Evolutionary conservation across 2,888 invertebrate genomes (phyloP).

Genomic region (Ectobius pallidus): DNA sequence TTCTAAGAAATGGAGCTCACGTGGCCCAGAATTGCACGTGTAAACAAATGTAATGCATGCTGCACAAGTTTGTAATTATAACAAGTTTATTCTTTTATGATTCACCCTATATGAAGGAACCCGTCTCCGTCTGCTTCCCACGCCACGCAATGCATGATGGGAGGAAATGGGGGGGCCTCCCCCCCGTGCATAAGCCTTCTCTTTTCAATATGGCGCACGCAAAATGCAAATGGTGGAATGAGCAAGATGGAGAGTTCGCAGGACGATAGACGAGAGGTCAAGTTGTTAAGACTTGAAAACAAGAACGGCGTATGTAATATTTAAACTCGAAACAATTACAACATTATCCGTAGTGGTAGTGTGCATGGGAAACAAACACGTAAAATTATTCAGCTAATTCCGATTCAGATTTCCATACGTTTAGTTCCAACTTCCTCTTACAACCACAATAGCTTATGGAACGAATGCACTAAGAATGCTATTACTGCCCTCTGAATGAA

Average conservation of each 20-base stretch:
- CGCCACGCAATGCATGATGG: conserved; percentile 26
- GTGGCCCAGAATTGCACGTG: no score
- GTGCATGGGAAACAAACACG: no score
- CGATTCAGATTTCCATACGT: no score
- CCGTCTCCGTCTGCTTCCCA: conserved; percentile 5
- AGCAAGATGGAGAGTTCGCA: conserved; percentile 26
- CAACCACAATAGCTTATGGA: no score
- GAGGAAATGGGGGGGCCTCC: conserved; percentile 19
- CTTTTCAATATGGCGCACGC: conserved; percentile 36
- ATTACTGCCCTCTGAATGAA: no score
- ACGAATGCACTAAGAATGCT: no score
- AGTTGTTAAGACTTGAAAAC: neutral
- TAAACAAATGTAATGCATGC: no score
- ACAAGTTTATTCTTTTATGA: conserved; percentile 22
- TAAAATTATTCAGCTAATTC: no score
- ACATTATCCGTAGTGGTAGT: neutral
- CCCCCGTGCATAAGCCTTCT: conserved; percentile 23
- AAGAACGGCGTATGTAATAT: conserved; percentile 7
- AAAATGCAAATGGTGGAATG: conserved; percentile 34
- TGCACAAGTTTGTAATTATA: neutral
- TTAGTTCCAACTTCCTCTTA: no score
- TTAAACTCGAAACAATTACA: conserved; percentile 8
- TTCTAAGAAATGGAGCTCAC: no score
- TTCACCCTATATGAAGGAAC: conserved; percentile 1
- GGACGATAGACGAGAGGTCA: conserved; percentile 27